These are phyloP conservation scores for Chloebia gouldiae DNA, from an alignment of 2,113 vertebrate genomes.

Conservation along the genomic window DNA sequence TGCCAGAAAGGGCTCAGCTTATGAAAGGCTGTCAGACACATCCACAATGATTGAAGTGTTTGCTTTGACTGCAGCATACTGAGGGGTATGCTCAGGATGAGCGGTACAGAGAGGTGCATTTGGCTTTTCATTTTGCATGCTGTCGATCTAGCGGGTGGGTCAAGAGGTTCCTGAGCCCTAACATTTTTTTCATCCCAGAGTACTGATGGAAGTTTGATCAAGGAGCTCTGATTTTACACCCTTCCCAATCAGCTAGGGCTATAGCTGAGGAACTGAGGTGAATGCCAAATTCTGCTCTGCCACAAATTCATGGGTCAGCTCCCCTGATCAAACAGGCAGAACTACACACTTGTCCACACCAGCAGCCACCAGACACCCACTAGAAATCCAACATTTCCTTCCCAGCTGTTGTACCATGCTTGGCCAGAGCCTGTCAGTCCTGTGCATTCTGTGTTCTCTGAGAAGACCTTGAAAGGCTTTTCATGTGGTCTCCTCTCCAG, in stretches of 20 bases:
- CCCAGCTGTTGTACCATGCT: neutral
- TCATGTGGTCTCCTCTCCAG: neutral
- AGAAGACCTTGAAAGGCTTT: neutral
- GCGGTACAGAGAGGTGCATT: neutral
- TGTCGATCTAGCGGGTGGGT: neutral
- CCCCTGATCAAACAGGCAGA: neutral
- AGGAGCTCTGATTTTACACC: neutral
- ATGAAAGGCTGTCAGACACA: neutral
- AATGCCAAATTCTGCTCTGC: neutral
- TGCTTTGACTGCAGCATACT: neutral
- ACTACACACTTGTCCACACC: neutral
- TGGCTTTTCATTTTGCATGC: neutral
- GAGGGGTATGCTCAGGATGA: too few species aligned
- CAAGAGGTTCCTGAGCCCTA: neutral
- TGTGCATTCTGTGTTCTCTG: neutral
- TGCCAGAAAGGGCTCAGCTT: neutral
- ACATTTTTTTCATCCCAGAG: neutral
- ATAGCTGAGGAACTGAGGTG: neutral
- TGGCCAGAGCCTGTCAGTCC: neutral
- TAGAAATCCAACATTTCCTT: neutral
- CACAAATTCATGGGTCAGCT: neutral
- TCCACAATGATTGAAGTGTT: neutral
- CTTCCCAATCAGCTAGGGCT: neutral
- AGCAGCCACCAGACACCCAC: neutral
- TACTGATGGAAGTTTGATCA: neutral